Conservation (phyloP, 2,113 vertebrate genomes). For the Galemys pyrenaicus region DNA sequence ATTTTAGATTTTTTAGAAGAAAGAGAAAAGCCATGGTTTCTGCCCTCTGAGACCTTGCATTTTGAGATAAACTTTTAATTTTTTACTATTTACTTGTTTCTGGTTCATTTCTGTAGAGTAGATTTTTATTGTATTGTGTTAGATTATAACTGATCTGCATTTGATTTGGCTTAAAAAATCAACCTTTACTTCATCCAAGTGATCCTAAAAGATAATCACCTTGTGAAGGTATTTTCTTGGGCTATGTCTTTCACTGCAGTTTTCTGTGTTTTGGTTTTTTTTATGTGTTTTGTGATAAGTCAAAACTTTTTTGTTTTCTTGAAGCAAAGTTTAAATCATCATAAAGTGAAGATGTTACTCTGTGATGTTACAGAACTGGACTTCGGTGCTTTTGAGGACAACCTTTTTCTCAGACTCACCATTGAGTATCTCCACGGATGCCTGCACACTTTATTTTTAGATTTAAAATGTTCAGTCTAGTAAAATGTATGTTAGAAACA, state of each 20-base stretch:
- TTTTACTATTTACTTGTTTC: neutral
- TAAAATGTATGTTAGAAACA: neutral
- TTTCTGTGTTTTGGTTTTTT: neutral
- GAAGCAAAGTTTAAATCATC: neutral
- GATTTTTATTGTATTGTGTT: neutral
- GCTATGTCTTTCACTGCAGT: neutral
- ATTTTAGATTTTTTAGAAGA: conserved; percentile 8
- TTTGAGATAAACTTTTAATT: neutral
- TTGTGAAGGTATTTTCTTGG: neutral
- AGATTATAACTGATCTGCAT: neutral
- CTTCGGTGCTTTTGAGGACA: neutral
- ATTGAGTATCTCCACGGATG: neutral
- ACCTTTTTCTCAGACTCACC: neutral
- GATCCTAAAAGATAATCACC: neutral
- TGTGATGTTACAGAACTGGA: neutral
- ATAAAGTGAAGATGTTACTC: neutral
- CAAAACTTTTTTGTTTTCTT: neutral
- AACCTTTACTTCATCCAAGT: neutral
- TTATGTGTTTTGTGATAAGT: neutral
- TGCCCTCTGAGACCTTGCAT: neutral
- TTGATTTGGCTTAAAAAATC: conserved; percentile 28
- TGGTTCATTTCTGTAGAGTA: neutral
- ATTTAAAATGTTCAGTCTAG: neutral
- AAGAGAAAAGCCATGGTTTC: neutral
- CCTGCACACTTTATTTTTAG: neutral